These are phyloP conservation scores for Cetonia aurata DNA, from an alignment of 2,888 invertebrate species.

Conservation along the genomic window DNA sequence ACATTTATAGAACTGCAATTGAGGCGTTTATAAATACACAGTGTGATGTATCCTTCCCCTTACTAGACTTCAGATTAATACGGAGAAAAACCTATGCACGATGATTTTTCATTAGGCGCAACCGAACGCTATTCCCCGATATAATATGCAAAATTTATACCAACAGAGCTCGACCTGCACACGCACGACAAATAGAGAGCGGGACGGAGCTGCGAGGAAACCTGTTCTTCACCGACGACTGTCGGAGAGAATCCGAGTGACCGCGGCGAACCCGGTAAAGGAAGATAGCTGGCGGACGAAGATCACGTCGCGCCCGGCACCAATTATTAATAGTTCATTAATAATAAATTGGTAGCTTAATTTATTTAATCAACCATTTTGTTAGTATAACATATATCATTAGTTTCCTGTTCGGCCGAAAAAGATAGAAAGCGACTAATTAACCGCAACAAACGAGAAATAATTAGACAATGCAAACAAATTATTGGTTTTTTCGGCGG, in stretches of 20 bases:
- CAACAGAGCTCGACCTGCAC: slow-evolving; percentile 22
- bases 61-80: no score
- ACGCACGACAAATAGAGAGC: slow-evolving; percentile 29
- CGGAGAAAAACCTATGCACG: no score
- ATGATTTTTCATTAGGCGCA: no score
- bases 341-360: slow-evolving; percentile 47
- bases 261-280: background rate
- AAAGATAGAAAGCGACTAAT: slow-evolving; percentile 44
- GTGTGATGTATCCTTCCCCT: no score
- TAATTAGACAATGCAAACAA: slow-evolving; percentile 47
- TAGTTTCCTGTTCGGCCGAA: slow-evolving; percentile 36
- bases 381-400: slow-evolving; percentile 44
- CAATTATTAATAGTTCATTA: slow-evolving; percentile 47
- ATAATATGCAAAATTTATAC: slow-evolving; percentile 36
- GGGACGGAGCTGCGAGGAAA: background rate
- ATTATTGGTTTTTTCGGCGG: slow-evolving; percentile 19
- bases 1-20: no score
- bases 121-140: background rate
- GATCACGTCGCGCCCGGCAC: slow-evolving; percentile 29
- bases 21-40: no score
- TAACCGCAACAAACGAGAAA: slow-evolving; percentile 45
- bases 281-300: slow-evolving; percentile 22
- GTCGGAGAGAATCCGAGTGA: background rate
- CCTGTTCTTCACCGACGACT: background rate
- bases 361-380: slow-evolving; percentile 47